These are phyloP conservation scores for Hemithea aestivaria DNA, from an alignment of 2,888 invertebrate species.

Conservation along the genomic window DNA sequence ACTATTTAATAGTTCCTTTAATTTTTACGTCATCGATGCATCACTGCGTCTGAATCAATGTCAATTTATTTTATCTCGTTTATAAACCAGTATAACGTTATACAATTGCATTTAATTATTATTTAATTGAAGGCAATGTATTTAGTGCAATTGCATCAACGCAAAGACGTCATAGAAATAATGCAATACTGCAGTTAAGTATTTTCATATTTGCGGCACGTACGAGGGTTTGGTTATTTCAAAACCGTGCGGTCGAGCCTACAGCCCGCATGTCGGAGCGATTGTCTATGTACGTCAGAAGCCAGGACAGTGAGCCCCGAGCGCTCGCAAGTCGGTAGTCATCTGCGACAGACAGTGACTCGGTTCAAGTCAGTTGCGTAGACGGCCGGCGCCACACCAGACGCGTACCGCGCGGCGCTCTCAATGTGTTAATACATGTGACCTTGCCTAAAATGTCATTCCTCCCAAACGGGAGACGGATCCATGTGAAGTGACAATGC, in stretches of 20 bases:
- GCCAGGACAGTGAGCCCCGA: no score
- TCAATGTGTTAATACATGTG: slow-evolving; percentile 5
- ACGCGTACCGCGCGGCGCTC: slow-evolving; percentile 17
- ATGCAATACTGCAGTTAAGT: slow-evolving; percentile 29
- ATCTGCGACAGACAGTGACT: not conserved
- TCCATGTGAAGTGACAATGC: slow-evolving; percentile 61
- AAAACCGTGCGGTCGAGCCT: slow-evolving; percentile 30
- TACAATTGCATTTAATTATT: slow-evolving; percentile 1
- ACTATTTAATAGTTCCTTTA: no score
- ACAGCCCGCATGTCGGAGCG: slow-evolving; percentile 32
- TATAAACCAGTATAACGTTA: no score
- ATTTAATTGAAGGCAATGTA: slow-evolving; percentile 5
- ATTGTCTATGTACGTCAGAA: slow-evolving; percentile 7
- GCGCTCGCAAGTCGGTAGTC: not conserved
- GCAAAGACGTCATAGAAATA: slow-evolving; percentile 31
- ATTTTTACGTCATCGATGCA: no score
- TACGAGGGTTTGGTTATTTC: slow-evolving; percentile 37
- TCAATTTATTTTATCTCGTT: no score
- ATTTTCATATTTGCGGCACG: slow-evolving; percentile 38
- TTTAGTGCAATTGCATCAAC: slow-evolving; percentile 3
- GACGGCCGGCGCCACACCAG: slow-evolving; percentile 18
- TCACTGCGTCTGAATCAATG: no score
- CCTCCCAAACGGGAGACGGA: slow-evolving; percentile 17
- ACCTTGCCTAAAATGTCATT: slow-evolving; percentile 25
- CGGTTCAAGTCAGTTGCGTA: slow-evolving; percentile 12